A percentile compares a stretch with the other conserved stretches of the same genome.
Conservation (phyloP, 2,888 invertebrate species). For the Aleiodes testaceus region DNA sequence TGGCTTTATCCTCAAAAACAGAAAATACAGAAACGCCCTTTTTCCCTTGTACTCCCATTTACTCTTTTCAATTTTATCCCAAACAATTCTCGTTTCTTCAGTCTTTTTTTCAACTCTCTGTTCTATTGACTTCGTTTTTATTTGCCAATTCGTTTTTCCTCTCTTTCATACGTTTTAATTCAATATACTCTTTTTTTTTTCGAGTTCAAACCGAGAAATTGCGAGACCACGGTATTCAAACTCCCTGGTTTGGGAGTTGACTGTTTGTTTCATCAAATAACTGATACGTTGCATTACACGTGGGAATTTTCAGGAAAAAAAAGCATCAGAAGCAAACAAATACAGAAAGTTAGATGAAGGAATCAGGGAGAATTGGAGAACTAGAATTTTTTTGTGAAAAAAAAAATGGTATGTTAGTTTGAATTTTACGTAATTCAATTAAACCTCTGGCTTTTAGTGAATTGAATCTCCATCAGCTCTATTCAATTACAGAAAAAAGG, state of each 20-base stretch:
- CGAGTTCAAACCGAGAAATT: too few species aligned
- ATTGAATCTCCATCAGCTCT: neutral
- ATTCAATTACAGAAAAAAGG: neutral
- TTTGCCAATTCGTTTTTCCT: too few species aligned
- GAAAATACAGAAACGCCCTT: neutral
- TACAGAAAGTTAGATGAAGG: neutral
- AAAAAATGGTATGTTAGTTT: neutral
- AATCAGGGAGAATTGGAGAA: neutral
- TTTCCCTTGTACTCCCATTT: neutral
- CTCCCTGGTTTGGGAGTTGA: neutral
- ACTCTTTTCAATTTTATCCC: too few species aligned
- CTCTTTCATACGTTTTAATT: too few species aligned
- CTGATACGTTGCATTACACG: neutral
- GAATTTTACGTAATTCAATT: slow-evolving; percentile 8
- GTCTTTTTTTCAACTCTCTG: neutral
- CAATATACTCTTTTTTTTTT: too few species aligned
- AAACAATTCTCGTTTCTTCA: neutral
- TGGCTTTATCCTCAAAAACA: neutral
- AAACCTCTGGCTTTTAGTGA: neutral
- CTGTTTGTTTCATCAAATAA: slow-evolving; percentile 5
- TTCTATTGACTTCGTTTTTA: too few species aligned
- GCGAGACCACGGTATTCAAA: too few species aligned
- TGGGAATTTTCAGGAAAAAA: too few species aligned
- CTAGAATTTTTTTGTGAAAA: too few species aligned
- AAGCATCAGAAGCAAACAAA: neutral